These are phyloP conservation scores for Pao palembangensis DNA, from an alignment of 2,113 vertebrate genomes.

Conservation along the genomic window DNA sequence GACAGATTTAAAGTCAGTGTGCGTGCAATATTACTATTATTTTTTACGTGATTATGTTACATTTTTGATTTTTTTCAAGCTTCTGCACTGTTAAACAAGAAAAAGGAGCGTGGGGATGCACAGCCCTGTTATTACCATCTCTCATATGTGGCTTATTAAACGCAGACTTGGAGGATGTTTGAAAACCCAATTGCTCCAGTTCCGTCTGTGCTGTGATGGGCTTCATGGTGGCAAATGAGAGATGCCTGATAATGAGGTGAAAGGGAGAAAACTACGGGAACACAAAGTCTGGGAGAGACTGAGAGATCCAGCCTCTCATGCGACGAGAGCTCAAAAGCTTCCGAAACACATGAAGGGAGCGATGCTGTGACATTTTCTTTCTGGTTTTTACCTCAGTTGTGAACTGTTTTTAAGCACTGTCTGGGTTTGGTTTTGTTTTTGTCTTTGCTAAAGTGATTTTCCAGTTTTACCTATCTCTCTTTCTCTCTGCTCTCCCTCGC, in stretches of 20 bases:
- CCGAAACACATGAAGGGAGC: constrained; percentile 15
- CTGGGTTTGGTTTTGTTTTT: constrained; percentile 7
- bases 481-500: constrained; percentile 10
- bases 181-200: constrained; percentile 6
- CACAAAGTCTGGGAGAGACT: constrained; percentile 4
- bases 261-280: constrained; percentile 23
- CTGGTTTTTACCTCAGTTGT: neutral
- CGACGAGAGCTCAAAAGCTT: constrained; percentile 5
- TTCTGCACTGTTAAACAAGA: neutral
- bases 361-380: constrained; percentile 4
- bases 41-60: neutral
- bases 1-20: too few species aligned
- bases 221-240: neutral
- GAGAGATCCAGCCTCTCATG: constrained; percentile 5
- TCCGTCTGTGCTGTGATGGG: constrained; percentile 7
- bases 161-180: constrained; percentile 1
- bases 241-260: constrained; percentile 37
- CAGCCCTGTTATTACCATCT: neutral
- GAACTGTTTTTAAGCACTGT: neutral
- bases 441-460: constrained; percentile 1
- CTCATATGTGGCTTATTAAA: constrained; percentile 17
- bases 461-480: constrained; percentile 3
- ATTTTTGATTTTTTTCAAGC: neutral
- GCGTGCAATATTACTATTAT: neutral
- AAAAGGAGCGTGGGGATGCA: too few species aligned